Evolutionary conservation across 2,113 vertebrate species (phyloP).

Genomic region (Cnemophilus loriae): DNA sequence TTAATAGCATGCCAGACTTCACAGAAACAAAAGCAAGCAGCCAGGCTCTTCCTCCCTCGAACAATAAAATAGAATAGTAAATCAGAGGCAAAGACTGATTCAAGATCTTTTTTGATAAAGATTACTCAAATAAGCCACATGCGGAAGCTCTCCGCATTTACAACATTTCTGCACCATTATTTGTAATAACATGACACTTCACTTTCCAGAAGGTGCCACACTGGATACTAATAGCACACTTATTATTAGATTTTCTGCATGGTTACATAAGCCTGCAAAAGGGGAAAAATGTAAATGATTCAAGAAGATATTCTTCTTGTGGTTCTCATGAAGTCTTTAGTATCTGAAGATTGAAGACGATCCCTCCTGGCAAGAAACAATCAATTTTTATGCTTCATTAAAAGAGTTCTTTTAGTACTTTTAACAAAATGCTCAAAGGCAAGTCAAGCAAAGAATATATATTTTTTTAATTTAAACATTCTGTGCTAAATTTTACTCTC

Average conservation of each 20-base stretch:
- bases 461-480: constrained; percentile 14
- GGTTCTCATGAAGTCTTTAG: constrained; percentile 74
- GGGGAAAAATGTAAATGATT: constrained; percentile 77
- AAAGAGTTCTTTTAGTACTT: constrained; percentile 60
- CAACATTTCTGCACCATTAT: constrained; percentile 39
- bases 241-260: constrained; percentile 84
- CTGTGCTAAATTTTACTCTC: constrained; percentile 43
- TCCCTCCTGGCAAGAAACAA: constrained; percentile 72
- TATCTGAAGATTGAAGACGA: constrained; percentile 70
- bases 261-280: constrained; percentile 78
- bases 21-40: constrained; percentile 30
- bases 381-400: constrained; percentile 78
- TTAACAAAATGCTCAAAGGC: constrained; percentile 67
- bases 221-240: constrained; percentile 69
- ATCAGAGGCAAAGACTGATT: constrained; percentile 11
- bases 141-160: not conserved
- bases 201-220: constrained; percentile 61
- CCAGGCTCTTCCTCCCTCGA: not conserved
- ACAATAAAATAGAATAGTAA: constrained; percentile 14
- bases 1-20: constrained; percentile 44
- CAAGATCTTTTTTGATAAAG: constrained; percentile 55
- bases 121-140: constrained; percentile 47
- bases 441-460: constrained; percentile 29
- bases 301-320: constrained; percentile 73
- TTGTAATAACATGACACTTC: constrained; percentile 42